Evolutionary conservation across 92 coral and sea anemone genomes (phyloP), one percentile per base, ranked within the genome.

Genomic region (Porites rus): DNA sequence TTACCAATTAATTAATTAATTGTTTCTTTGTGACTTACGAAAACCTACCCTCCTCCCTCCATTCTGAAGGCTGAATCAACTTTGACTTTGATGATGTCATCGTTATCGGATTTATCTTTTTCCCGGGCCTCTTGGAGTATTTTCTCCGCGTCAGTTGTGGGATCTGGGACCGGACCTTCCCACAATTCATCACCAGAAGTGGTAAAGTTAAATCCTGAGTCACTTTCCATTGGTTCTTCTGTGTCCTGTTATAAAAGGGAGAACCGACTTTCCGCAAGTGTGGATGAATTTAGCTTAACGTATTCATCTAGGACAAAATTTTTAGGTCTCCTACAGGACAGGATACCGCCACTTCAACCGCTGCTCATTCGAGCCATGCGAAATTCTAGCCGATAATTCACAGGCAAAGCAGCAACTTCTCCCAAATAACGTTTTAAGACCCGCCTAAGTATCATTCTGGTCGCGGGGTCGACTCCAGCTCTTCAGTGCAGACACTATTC

Each of bases 141-240:
- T 28, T 93, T 95, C 61, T 83, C 96, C 12, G 98, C 83, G 54
- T 94, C 98, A n/a, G 86, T 93, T 12, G 71, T 90, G 7, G 90
- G 81, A 71, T 93, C 93, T 24, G 98, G 90, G 1, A 73, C 83
- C 1, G 85, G 92, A 31, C 96, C 94, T 83, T 82, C 87, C 87
- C 92, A 88, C 83, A 74, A 92, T 58, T 69, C 86, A 85, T 88
- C 91, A 66, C 80, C 72, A 19, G 93, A 67, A 46, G 87, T 58
- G 24, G 84, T 38, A 65, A 92, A 94, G 12, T 61, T 85, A 66
- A 94, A 92, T 12, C 97, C 97, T 52, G 76, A 62, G 60, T 94
- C 92, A 24, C 12, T 60, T 25, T 94, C 93, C 94, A 86, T 82
- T 38, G 91, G 90, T 28, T 92, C 94, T 62, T 69, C 90, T 52